Percentiles rank a stretch among this genome's conserved stretches.
Conservation (phyloP, 2,113 vertebrate species). For the Cottus gobio region DNA sequence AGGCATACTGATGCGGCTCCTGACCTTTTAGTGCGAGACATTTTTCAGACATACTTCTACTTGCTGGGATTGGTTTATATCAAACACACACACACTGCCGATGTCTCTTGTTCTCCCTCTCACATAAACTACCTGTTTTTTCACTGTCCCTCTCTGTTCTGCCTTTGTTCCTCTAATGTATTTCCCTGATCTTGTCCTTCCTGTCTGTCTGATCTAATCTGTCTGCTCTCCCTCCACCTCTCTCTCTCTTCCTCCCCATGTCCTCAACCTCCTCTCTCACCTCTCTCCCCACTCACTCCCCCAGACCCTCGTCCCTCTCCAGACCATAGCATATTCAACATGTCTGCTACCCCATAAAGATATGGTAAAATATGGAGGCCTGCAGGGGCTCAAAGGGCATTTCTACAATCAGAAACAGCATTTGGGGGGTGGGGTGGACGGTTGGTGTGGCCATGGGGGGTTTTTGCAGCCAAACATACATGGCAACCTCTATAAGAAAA, state of each 20-base stretch:
- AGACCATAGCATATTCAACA: slow-evolving; percentile 57
- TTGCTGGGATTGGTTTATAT: slow-evolving; percentile 9
- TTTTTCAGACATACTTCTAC: slow-evolving; percentile 38
- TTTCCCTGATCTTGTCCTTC: not conserved
- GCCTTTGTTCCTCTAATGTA: not conserved
- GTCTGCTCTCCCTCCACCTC: not conserved
- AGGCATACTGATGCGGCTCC: not conserved
- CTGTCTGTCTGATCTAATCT: not conserved
- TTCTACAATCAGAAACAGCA: slow-evolving; percentile 56
- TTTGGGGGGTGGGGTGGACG: slow-evolving; percentile 35
- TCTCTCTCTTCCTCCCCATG: not conserved
- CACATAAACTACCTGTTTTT: not conserved
- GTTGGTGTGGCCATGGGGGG: not conserved
- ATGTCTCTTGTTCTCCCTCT: not conserved
- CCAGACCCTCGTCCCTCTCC: slow-evolving; percentile 1
- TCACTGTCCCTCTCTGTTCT: not conserved
- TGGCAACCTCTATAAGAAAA: slow-evolving; percentile 40
- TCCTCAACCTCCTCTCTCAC: slow-evolving; percentile 4
- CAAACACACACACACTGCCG: not conserved
- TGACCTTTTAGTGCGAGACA: slow-evolving; percentile 50
- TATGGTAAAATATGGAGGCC: slow-evolving; percentile 80
- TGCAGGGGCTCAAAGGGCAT: slow-evolving; percentile 65
- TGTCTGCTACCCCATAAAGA: slow-evolving; percentile 53
- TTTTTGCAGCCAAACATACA: slow-evolving; percentile 35
- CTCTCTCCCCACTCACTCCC: slow-evolving; percentile 6